Base-by-base conservation (phyloP, 2,888 invertebrate species). In the Silvanus unidentatus region DNA sequence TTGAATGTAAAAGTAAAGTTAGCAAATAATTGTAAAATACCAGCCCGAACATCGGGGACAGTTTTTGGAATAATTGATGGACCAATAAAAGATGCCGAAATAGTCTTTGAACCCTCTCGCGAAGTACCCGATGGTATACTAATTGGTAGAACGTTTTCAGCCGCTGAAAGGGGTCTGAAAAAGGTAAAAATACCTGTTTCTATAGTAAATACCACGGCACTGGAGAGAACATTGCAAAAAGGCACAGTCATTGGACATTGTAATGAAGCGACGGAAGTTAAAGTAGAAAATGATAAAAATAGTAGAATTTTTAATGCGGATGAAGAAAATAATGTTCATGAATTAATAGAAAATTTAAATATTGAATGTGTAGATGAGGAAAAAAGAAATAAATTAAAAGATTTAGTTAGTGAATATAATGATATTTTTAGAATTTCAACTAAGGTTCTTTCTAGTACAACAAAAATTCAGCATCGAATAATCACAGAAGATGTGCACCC, bases 391-490 rank as follows among this genome's bases (percentile, higher is more conserved):
- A 37, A 45, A 37, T 11, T 42, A 27, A 2, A n/a, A 12, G 12
- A 43, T 28, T 22, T 44, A 29, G 4, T 49, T 1, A 22, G 27
- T 14, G 13, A 11, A n/a, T 30, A 38, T 35, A 39, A 15, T 1
- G 27, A 44, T 27, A 29, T 45, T 29, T 41, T 40, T 12, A 32
- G 14, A 3, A 14, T 12, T 34, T 30, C 37, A 1, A 27, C 42
- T 12, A 9, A 11, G 4, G 43, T 15, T 22, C 42, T 50, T 42
- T 29, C 42, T 8, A 29, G 35, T 39, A 44, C 49, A 2, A 2
- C 13, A 9, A 13, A 28, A 22, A 39, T 42, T 10, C 12, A 45
- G 15, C 42, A 45, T 42, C 13, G 30, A 5, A 45, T 45, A 3
- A 42, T 42, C 4, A 38, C 42, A 11, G 45, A 45, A 37, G 12